phyloP scores from a whole-genome alignment of 2,797 vertebrate genomes.

The Malurus leucopterus region DNA sequence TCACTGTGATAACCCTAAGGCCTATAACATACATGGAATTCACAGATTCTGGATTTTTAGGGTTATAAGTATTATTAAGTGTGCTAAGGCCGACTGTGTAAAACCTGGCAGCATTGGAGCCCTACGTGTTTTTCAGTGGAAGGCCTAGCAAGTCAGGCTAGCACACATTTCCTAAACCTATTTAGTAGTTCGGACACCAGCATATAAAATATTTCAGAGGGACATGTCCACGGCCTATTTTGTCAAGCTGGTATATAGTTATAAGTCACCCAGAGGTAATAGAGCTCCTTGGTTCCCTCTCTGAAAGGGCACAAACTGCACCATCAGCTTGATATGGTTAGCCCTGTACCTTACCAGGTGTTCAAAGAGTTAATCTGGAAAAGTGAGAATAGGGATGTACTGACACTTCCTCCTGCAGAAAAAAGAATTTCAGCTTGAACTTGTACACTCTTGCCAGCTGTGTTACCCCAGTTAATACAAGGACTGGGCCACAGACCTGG shows the following conservation, averaged over 20 bases:
- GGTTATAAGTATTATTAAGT: neutral
- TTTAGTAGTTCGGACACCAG: neutral
- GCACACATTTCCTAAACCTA: neutral
- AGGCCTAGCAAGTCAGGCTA: neutral
- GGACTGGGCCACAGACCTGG: neutral
- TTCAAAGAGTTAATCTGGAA: neutral
- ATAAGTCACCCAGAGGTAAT: neutral
- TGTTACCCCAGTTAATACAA: neutral
- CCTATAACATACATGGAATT: neutral
- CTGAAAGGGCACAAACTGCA: neutral
- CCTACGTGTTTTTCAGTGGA: neutral
- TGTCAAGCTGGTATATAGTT: neutral
- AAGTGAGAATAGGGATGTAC: neutral
- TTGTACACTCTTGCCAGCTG: neutral
- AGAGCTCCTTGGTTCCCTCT: neutral
- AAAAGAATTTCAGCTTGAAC: neutral
- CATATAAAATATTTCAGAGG: neutral
- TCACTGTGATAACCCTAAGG: neutral
- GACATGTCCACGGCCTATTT: neutral
- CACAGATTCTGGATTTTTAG: neutral
- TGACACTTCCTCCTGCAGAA: neutral
- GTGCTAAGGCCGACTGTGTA: neutral
- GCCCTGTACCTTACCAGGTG: neutral
- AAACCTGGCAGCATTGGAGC: neutral
- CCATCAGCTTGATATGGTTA: neutral